phyloP scores from a whole-genome alignment of 2,888 invertebrate genomes.

The Drosophila recens region DNA sequence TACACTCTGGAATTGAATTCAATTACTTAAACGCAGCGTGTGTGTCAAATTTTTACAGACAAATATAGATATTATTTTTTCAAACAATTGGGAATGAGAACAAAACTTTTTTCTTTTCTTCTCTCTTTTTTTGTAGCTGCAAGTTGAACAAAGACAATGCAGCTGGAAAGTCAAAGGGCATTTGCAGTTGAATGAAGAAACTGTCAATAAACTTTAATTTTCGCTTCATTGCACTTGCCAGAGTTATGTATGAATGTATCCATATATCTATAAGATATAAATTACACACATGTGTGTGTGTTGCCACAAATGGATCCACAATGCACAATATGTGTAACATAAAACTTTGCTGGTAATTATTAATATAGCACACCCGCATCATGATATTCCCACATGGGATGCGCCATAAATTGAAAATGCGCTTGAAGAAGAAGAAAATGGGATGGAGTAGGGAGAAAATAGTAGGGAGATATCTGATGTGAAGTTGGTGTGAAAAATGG shows the following conservation, averaged over 20 bases:
- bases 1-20: constrained; percentile 60
- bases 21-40: constrained; percentile 64
- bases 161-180: constrained; percentile 63
- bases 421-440: constrained; percentile 10
- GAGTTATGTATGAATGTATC: constrained; percentile 25
- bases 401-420: constrained; percentile 67
- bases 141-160: constrained; percentile 51
- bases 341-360: constrained; percentile 78
- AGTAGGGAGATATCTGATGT: constrained; percentile 38
- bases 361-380: constrained; percentile 76
- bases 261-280: constrained; percentile 18
- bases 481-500: constrained; percentile 71
- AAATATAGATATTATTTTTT: constrained; percentile 51
- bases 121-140: not conserved
- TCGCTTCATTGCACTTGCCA: constrained; percentile 72
- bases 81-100: not conserved
- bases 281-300: not conserved
- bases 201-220: constrained; percentile 76
- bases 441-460: constrained; percentile 9
- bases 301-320: constrained; percentile 36
- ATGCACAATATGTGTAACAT: constrained; percentile 59
- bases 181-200: constrained; percentile 51
- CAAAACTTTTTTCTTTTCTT: not conserved
- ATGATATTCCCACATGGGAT: constrained; percentile 68
- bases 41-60: constrained; percentile 52